Evolutionary conservation across 2,888 invertebrate genomes (phyloP).

Genomic region (Pharmacophagus antenor): DNA sequence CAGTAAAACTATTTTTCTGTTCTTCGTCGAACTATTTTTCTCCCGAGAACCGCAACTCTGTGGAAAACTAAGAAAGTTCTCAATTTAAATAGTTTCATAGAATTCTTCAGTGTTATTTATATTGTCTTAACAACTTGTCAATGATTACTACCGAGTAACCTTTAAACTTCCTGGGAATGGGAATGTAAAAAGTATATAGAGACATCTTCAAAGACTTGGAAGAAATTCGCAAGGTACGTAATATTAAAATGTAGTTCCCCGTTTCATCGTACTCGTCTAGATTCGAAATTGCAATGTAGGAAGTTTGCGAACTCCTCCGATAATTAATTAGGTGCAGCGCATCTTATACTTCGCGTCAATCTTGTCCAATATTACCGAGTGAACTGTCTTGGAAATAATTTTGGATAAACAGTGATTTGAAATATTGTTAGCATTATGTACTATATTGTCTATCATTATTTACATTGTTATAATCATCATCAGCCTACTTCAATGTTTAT

Average conservation of each 20-base stretch:
- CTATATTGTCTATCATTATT: too few relatives aligned
- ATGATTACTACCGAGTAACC: neutral
- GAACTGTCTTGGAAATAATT: neutral
- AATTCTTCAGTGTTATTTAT: too few relatives aligned
- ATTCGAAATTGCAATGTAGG: neutral
- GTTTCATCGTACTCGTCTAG: slow-evolving; percentile 2
- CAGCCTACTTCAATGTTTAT: too few relatives aligned
- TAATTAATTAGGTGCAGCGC: slow-evolving; percentile 14
- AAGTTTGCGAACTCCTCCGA: slow-evolving; percentile 1
- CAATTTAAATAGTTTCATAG: too few relatives aligned
- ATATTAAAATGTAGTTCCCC: neutral
- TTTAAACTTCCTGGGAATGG: neutral
- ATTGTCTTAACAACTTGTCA: too few relatives aligned
- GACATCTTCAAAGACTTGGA: neutral
- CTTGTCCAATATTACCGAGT: slow-evolving; percentile 3
- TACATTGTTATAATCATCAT: too few relatives aligned
- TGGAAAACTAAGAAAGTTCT: too few relatives aligned
- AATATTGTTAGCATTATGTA: too few relatives aligned
- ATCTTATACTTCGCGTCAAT: slow-evolving; percentile 13
- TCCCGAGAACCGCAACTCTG: too few relatives aligned
- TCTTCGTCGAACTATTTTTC: too few relatives aligned
- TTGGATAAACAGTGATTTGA: too few relatives aligned
- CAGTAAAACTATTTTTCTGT: too few relatives aligned
- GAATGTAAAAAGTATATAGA: neutral
- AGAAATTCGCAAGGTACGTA: neutral